Evolutionary conservation across 2,113 vertebrate genomes (phyloP).

Genomic region (Danionella cerebrum): DNA sequence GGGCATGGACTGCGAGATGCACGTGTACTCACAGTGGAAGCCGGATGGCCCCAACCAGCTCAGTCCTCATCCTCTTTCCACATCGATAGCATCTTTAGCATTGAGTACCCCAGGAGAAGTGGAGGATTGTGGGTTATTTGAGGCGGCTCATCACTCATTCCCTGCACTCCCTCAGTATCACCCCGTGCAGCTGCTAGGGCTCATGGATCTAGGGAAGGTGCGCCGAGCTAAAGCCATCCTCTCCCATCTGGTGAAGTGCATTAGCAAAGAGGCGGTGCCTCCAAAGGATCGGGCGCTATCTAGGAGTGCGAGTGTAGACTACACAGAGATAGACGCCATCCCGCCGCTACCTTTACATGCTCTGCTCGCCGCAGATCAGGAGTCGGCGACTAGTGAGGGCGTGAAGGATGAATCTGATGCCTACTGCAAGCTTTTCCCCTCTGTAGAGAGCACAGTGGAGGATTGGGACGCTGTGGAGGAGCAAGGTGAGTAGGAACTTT

Average conservation of each 20-base stretch:
- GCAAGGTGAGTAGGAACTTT: too few relatives aligned
- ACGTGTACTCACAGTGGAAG: constrained; percentile 97
- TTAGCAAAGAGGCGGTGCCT: constrained; percentile 87
- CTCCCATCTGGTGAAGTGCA: constrained; percentile 92
- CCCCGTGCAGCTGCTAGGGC: constrained; percentile 87
- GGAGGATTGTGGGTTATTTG: constrained; percentile 94
- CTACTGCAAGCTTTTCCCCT: constrained; percentile 90
- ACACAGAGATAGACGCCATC: constrained; percentile 91
- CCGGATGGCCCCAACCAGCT: too few relatives aligned
- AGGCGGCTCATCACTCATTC: constrained; percentile 86
- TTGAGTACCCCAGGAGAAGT: constrained; percentile 77
- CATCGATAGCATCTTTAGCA: too few relatives aligned
- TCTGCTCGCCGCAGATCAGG: constrained; percentile 87
- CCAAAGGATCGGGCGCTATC: constrained; percentile 80
- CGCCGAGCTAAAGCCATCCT: constrained; percentile 90
- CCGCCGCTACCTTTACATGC: constrained; percentile 91
- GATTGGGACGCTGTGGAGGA: constrained; percentile 65
- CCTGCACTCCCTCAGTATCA: constrained; percentile 96
- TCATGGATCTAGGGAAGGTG: constrained; percentile 96
- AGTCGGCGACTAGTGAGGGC: constrained; percentile 61
- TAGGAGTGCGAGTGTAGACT: constrained; percentile 79
- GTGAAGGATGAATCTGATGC: constrained; percentile 80
- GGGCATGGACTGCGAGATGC: constrained; percentile 98
- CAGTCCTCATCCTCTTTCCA: too few relatives aligned
- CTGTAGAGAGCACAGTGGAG: constrained; percentile 45